Conservation (phyloP, 2,113 vertebrate genomes). For the Antechinus flavipes region DNA sequence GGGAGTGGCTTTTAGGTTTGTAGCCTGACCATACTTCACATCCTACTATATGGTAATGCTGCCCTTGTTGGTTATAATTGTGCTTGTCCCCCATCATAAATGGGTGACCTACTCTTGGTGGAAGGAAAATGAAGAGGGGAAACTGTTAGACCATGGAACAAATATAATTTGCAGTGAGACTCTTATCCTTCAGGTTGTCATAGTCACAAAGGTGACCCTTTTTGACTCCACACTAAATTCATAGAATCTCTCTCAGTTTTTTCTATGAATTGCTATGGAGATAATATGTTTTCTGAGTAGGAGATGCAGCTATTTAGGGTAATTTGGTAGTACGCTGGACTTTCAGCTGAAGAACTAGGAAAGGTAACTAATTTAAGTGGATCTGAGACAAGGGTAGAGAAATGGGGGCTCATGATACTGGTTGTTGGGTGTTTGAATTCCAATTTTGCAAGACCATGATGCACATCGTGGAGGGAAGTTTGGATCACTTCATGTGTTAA, state of each 20-base stretch:
- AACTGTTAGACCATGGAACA: not conserved
- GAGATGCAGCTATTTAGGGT: too few relatives aligned
- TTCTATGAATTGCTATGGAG: not conserved
- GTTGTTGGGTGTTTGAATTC: not conserved
- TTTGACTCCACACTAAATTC: not conserved
- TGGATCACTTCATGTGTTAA: not conserved
- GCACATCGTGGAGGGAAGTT: not conserved
- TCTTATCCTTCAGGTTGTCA: not conserved
- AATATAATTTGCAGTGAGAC: not conserved
- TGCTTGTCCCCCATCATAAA: not conserved
- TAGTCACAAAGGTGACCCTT: not conserved
- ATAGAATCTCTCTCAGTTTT: not conserved
- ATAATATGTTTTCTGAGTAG: not conserved
- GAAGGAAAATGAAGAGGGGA: not conserved
- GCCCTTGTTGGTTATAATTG: not conserved
- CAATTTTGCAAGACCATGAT: not conserved
- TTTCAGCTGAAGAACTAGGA: not conserved
- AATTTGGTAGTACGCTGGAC: not conserved
- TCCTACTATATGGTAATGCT: not conserved
- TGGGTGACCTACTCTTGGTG: not conserved
- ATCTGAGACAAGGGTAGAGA: not conserved
- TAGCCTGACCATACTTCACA: not conserved
- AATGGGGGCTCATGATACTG: not conserved
- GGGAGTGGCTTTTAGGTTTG: not conserved
- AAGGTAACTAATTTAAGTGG: not conserved